Evolutionary conservation across 2,888 invertebrate genomes (phyloP), one percentile per base, ranked within the genome.

Genomic region (Synanthedon myopaeformis): DNA sequence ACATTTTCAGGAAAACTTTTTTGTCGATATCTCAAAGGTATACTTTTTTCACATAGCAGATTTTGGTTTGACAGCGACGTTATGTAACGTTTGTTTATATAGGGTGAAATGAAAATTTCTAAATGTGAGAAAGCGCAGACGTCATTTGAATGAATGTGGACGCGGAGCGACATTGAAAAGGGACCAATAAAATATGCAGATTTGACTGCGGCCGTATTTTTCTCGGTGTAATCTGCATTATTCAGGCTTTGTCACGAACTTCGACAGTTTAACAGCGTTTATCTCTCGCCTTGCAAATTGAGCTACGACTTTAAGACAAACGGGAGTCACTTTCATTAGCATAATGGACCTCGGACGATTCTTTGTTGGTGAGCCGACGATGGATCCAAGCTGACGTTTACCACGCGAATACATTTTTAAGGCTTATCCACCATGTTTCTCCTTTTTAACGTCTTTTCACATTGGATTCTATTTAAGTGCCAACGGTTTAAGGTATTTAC

Each of bases 241-340:
- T 87, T 87, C 86, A 87, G 85, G 82, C 86, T 84, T 82, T 82
- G 86, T 85, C 85, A 85, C 86, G 85, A 85, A 85, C 84, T 87
- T 87, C 85, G 86, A 87, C 86, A 85, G 86, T 87, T 87, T 86
- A 87, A 85, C 86, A 85, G 84, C 86, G 85, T 86, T 87, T 87
- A 87, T 87, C 86, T 86, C 83, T 82, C 83, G 82, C 82, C 82
- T 86, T 84, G 86, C 86, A 87, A 86, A 87, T 87, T 87, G 86
- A 87, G 86, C 85, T 82, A 84, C 86, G 86, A 86, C 85, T 86
- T 87, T 80, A 83, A 87, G 86, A 87, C 86, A 87, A 87, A 87
- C 86, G 83, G 84, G 80, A 85, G 79, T 83, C 84, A 80, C 80
- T 85, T 83, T 87, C 84, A 86, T 86, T 85, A 85, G 74, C 86